These are phyloP conservation scores for Apolygus lucorum DNA, from an alignment of 1,140 invertebrate genomes.

Conservation along the genomic window DNA sequence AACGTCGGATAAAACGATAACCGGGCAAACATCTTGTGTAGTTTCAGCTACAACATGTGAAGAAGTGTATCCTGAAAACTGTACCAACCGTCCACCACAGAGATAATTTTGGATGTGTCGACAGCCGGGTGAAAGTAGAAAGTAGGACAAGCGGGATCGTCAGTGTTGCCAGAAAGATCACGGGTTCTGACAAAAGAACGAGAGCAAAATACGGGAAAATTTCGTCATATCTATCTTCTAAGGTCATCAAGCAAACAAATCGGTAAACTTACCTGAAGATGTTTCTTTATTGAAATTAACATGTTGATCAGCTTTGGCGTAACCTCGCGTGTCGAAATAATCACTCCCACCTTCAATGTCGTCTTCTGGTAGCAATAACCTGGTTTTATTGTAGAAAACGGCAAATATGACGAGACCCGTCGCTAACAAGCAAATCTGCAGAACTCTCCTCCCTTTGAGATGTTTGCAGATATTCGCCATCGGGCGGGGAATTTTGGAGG, in stretches of 20 bases:
- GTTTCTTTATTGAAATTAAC: no score
- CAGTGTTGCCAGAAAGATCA: neutral
- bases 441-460: neutral
- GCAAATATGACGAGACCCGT: neutral
- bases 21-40: slow-evolving; percentile 63
- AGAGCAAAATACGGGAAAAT: no score
- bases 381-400: neutral
- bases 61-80: no score
- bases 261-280: no score
- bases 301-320: no score
- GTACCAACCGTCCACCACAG: neutral
- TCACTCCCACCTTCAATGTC: neutral
- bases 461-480: neutral
- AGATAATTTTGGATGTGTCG: neutral
- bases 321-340: no score
- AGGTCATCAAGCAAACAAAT: no score
- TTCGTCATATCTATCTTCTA: no score
- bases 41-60: no score
- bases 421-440: neutral
- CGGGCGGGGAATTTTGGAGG: no score
- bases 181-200: no score
- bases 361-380: neutral
- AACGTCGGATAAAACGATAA: slow-evolving; percentile 86
- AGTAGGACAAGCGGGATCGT: neutral
- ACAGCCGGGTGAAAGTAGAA: neutral